Base-by-base conservation (phyloP, 2,113 vertebrate genomes). In the Prochilodus magdalenae region DNA sequence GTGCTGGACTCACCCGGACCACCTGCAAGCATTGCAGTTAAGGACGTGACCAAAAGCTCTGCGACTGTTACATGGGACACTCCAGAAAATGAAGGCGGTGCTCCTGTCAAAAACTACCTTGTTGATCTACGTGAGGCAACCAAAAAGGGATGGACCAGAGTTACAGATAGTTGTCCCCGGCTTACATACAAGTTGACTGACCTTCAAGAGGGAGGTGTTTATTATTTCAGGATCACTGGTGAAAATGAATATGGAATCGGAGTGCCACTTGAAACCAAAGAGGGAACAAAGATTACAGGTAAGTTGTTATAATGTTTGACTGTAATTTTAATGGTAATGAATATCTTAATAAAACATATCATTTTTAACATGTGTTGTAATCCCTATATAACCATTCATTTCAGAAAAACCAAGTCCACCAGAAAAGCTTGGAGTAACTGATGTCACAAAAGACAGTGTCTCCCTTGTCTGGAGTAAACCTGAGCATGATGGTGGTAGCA, bases 321-420 rank as follows among this genome's bases (percentile, higher is more conserved):
- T 59, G 2, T 44, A 13, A 22, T 22, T 30, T 20, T 59, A 70
- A 12, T 76, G 1, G 27, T 16, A 51, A 53, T 24, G 55, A 16
- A 60, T 63, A 6, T 51, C 2, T 80, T 12, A n/a, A 33, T 27
- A 51, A 63, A 44, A 77, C 13, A 47, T 40, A 24, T 76, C 27
- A 30, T 4, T 62, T 66, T 66, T 26, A 22, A 1, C 22, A 2
- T 69, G 57, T 2, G 67, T 40, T 83, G 3, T 78, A 79, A 77
- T 27, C 30, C 15, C 76, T 51, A 5, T 2, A 83, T 14, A 77
- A 1, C 20, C 80, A 33, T 83, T 82, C 15, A 16, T 80, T 86
- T 84, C 90, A 99, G 98, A 99, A 96, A 99, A 98, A 94, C 98
- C 98, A 92, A 98, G 96, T 84, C 95, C 96, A 83, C 97, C 97